Conservation (phyloP, 2,888 invertebrate genomes). For the Yponomeuta plumbellus region DNA sequence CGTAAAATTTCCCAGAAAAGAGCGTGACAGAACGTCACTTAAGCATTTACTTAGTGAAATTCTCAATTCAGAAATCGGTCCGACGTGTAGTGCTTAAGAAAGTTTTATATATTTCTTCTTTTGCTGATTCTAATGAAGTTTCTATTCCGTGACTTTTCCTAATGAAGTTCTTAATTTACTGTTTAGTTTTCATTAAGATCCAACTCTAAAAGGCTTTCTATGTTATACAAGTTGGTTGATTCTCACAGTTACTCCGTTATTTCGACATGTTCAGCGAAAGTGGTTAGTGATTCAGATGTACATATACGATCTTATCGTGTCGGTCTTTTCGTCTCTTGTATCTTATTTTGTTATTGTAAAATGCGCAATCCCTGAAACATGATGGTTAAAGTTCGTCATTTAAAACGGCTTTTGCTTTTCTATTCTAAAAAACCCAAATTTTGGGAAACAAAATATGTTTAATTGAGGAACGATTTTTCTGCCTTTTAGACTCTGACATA, state of each 20-base stretch:
- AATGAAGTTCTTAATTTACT: slow-evolving; percentile 2
- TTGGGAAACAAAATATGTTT: too few relatives aligned
- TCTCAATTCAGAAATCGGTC: too few relatives aligned
- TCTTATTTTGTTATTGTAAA: too few relatives aligned
- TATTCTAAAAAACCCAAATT: too few relatives aligned
- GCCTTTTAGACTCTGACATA: too few relatives aligned
- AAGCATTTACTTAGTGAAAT: too few relatives aligned
- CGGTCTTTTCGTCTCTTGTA: slow-evolving; percentile 25
- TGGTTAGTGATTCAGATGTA: slow-evolving; percentile 22
- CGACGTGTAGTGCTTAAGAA: neutral
- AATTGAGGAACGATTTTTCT: too few relatives aligned
- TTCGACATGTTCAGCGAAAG: slow-evolving; percentile 24
- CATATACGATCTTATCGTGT: slow-evolving; percentile 28
- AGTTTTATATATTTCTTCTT: neutral
- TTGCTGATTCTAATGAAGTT: neutral
- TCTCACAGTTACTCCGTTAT: neutral
- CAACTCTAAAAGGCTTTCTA: neutral
- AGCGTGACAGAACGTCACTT: too few relatives aligned
- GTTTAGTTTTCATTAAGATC: neutral
- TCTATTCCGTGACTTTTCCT: neutral
- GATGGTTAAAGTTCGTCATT: too few relatives aligned
- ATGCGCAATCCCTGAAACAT: too few relatives aligned
- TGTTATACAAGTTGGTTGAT: neutral
- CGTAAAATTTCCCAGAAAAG: too few relatives aligned
- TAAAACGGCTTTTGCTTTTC: too few relatives aligned